Base-by-base conservation (phyloP, 1,140 invertebrate species). In the Drosophila repleta region DNA sequence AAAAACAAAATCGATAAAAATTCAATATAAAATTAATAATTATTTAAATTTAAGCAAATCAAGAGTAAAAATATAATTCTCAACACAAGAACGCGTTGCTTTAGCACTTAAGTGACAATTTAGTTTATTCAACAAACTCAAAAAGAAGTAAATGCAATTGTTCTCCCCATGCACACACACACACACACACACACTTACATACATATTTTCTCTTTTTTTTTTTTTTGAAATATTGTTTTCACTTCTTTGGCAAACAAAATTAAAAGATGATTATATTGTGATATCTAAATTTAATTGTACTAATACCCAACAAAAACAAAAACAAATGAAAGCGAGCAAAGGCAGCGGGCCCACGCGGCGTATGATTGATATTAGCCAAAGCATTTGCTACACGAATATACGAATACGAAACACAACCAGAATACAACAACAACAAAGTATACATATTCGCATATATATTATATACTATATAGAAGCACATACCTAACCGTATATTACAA, bases 241-340 rank as follows among this genome's bases (percentile, higher is more conserved):
- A 66, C 56, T 66, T 60, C 26, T 66, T 67, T 72, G 51, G 68
- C 56, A 72, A 73, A 55, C 70, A 68, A 69, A 82, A 83, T 79
- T 76, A 79, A 70, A 85, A 67, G 79, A 84, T 85, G 65, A 77
- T 87, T 87, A 77, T 77, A 90, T 90, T 90, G 85, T 90, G 84
- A 89, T 90, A 90, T 90, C 75, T 89, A 90, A 90, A 90, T 90
- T 76, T 90, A 90, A 77, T 69, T 64, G 29, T 57, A 77, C 62
- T 52, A 65, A 70, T 70, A 55, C 21, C 55, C 52, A 63, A 7
- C 57, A 15, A 32, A 48, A 51, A 37, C 11, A 53, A 53, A 39
- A 32, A 18, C 11, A 48, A 49, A 46, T 7, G 35, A 41, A 69
- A 35, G 53, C 46, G 62, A 45, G 39, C 5, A 63, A 58, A 52